phyloP scores from a whole-genome alignment of 2,888 invertebrate genomes.

The Rhyacophila evoluta region DNA sequence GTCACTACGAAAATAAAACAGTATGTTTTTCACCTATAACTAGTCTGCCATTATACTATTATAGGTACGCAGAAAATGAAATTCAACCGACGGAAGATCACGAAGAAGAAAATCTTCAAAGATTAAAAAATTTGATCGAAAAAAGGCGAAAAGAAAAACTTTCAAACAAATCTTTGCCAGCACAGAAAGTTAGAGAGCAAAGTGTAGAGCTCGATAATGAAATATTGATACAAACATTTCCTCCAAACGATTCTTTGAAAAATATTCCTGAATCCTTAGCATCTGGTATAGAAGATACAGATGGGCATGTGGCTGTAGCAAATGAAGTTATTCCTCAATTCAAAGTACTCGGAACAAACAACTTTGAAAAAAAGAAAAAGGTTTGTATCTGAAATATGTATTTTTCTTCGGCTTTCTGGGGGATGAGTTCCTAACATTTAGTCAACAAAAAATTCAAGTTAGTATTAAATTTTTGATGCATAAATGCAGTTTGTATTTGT shows the following conservation, averaged over 20 bases:
- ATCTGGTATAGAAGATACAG: neutral
- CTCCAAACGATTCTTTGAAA: constrained; percentile 41
- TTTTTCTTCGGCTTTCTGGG: too few species aligned
- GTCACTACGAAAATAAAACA: too few species aligned
- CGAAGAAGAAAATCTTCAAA: constrained; percentile 71
- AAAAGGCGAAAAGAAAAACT: constrained; percentile 64
- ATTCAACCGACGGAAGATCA: constrained; percentile 62
- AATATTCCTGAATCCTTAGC: neutral
- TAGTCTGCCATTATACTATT: constrained; percentile 26
- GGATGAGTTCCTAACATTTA: too few species aligned
- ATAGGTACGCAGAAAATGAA: constrained; percentile 66
- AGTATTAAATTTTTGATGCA: too few species aligned
- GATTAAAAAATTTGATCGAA: constrained; percentile 73
- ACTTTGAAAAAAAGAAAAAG: constrained; percentile 70
- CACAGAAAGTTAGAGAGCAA: constrained; percentile 55
- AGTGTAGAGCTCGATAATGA: constrained; percentile 57
- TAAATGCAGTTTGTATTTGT: too few species aligned
- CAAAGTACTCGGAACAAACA: constrained; percentile 77
- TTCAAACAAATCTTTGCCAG: constrained; percentile 35
- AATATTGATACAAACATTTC: constrained; percentile 50
- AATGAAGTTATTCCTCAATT: constrained; percentile 62
- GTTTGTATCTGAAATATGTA: constrained; percentile 58
- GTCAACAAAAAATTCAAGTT: too few species aligned
- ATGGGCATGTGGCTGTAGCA: constrained; percentile 39
- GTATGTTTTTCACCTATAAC: too few species aligned